Conservation (phyloP, 2,888 invertebrate genomes). For the Andrena fulva region DNA sequence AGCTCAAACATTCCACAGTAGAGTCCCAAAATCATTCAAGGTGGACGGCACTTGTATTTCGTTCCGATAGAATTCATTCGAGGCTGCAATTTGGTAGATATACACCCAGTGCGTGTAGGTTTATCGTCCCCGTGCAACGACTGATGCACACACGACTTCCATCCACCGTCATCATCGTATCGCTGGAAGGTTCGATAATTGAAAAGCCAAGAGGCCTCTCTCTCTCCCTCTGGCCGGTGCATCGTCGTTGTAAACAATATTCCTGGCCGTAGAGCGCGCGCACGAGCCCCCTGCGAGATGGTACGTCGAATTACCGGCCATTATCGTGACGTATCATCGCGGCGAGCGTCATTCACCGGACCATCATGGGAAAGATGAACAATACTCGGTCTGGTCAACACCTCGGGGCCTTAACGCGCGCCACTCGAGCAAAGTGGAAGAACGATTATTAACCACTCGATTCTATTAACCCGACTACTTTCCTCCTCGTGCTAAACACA, state of each 20-base stretch:
- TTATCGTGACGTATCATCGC: constrained; percentile 81
- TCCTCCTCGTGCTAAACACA: constrained; percentile 54
- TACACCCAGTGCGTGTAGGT: constrained; percentile 71
- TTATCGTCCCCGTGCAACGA: constrained; percentile 64
- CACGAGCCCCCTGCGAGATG: constrained; percentile 64
- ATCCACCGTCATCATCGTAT: constrained; percentile 73
- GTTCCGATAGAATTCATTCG: constrained; percentile 34
- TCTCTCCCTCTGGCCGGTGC: constrained; percentile 23
- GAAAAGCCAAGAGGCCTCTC: constrained; percentile 74
- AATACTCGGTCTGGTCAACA: constrained; percentile 73
- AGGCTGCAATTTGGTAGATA: constrained; percentile 73
- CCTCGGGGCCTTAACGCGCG: constrained; percentile 70
- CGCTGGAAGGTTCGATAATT: constrained; percentile 75
- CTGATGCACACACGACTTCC: constrained; percentile 61
- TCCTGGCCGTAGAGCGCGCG: constrained; percentile 57
- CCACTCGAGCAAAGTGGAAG: constrained; percentile 67
- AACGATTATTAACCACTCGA: constrained; percentile 72
- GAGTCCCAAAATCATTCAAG: not conserved
- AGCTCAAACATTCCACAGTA: not conserved
- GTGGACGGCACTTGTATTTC: constrained; percentile 2
- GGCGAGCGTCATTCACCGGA: constrained; percentile 72
- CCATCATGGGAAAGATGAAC: constrained; percentile 74
- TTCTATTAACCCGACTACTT: constrained; percentile 65
- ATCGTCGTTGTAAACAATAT: constrained; percentile 68
- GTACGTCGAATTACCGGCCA: constrained; percentile 80